These are phyloP conservation scores for Homalodisca vitripennis DNA, from an alignment of 1,140 invertebrate species.

Conservation along the genomic window DNA sequence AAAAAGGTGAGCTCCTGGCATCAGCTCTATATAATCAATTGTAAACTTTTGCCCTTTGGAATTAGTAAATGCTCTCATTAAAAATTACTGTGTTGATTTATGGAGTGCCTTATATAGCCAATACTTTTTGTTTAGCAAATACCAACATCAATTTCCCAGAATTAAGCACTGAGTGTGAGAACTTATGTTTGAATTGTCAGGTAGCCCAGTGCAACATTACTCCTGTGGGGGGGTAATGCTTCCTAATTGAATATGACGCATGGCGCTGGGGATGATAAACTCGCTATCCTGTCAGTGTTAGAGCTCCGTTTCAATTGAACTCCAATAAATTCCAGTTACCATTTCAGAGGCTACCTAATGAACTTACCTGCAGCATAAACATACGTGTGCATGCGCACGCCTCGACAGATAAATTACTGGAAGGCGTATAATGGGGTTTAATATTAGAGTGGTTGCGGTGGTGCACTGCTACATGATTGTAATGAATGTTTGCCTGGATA, in stretches of 20 bases:
- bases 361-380: slow-evolving; percentile 7
- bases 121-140: too few species aligned
- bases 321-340: slow-evolving; percentile 12
- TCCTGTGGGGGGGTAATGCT: too few species aligned
- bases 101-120: too few species aligned
- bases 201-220: too few species aligned
- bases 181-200: too few species aligned
- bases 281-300: background rate
- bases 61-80: too few species aligned
- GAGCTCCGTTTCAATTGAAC: slow-evolving; percentile 14
- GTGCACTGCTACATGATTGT: background rate
- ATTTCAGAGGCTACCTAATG: slow-evolving; percentile 15
- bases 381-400: background rate
- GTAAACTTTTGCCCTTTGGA: too few species aligned
- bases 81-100: too few species aligned
- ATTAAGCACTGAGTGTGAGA: too few species aligned
- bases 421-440: slow-evolving; percentile 1
- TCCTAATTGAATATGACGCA: background rate
- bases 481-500: slow-evolving; percentile 11
- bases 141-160: too few species aligned
- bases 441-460: background rate
- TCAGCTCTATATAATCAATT: too few species aligned
- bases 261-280: background rate
- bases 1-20: too few species aligned
- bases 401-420: background rate